A percentile compares a stretch with the other conserved stretches of the same genome.
These are phyloP conservation scores for Physocephala rufipes DNA, from an alignment of 2,888 invertebrate genomes.

Conservation along the genomic window DNA sequence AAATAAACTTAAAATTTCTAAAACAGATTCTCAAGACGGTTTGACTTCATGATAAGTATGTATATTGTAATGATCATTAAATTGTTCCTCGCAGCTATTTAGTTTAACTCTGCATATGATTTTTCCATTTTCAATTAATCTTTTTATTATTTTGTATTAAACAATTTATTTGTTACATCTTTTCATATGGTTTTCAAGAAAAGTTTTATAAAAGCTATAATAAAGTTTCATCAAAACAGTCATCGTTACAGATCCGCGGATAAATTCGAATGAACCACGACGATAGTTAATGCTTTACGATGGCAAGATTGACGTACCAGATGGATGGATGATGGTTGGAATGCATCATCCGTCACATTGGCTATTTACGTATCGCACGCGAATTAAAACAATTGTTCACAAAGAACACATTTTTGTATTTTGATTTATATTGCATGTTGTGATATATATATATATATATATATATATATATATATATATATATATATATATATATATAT, in stretches of 20 bases:
- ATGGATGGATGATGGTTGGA: no score
- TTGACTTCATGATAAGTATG: no score
- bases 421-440: constrained; percentile 15
- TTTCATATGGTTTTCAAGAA: constrained; percentile 3
- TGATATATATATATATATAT: constrained; percentile 3
- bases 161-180: not conserved
- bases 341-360: constrained; percentile 20
- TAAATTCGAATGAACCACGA: constrained; percentile 8
- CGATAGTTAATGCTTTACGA: constrained; percentile 9
- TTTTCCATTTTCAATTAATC: not conserved
- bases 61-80: no score
- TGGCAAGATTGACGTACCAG: constrained; percentile 32
- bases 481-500: constrained; percentile 11
- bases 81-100: no score
- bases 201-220: not conserved
- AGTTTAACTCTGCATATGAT: no score
- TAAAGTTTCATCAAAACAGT: constrained; percentile 8
- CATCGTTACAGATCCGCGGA: not conserved
- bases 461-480: constrained; percentile 9
- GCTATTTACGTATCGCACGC: constrained; percentile 13
- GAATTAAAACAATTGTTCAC: constrained; percentile 26
- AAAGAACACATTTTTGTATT: constrained; percentile 28
- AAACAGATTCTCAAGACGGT: no score
- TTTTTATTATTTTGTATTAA: not conserved
- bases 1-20: no score